Evolutionary conservation across 2,888 invertebrate genomes (phyloP), one percentile per base, ranked within the genome.

Genomic region (Apotomis capreana): DNA sequence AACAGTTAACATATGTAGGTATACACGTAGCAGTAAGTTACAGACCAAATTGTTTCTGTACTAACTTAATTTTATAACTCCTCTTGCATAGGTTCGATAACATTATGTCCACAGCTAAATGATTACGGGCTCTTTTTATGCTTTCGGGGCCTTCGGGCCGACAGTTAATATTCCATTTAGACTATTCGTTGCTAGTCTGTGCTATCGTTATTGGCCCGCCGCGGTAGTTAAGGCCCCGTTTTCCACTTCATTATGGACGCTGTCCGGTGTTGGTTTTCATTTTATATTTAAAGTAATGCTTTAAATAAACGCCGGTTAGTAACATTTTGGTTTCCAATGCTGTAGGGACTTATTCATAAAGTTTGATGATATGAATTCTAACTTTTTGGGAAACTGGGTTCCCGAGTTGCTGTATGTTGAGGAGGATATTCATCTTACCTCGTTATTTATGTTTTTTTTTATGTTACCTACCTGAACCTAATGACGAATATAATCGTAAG

Each of bases 241-340:
- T 64, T 65, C 55, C 55, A 57, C 65, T 57, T 65, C 65, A 65
- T 65, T 65, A 65, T 26, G 26, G 46, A 10, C 36, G 63, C 6
- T 15, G 40, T 64, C 52, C 44, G 26, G 40, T 15, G 44, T 55
- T 44, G 44, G 15, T 51, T 57, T 65, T 46, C 55, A 54, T 64
- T 65, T 57, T 55, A 64, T 64, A 54, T 54, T 65, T 57, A 49
- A 46, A 36, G 49, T 62, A 51, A 62, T 26, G 49, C 12, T 61
- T 61, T 40, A 8, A 15, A 46, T 51, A 51, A 62, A 62, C n/a
- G 36, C 6, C 36, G 36, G 62, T 51, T 51, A 51, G 26, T 61
- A 49, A 13, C 26, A 10, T 59, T 13, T 59, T 44, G 12, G 5
- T 3, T 10, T 57, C 12, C 37, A 36, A 36, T 57, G 36, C 3